Conservation (phyloP, 2,113 vertebrate genomes). For the Calyptommatus sinebrachiatus region DNA sequence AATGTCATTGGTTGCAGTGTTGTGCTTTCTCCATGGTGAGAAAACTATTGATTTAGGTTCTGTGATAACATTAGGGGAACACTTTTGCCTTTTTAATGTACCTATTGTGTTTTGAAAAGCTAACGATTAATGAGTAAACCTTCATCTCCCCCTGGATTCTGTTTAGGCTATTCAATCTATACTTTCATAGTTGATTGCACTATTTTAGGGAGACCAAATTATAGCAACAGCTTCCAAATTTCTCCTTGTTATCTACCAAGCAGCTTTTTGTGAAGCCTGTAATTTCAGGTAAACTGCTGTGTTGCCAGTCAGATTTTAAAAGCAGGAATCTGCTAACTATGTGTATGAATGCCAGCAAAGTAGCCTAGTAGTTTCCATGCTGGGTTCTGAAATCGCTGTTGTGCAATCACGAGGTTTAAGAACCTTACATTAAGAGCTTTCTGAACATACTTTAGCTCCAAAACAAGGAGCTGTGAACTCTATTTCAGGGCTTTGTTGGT, state of each 20-base stretch:
- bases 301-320: slow-evolving; percentile 14
- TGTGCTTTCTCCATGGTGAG: neutral
- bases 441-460: neutral
- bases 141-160: neutral
- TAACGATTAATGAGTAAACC: neutral
- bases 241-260: slow-evolving; percentile 17
- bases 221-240: slow-evolving; percentile 10
- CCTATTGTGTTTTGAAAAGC: neutral
- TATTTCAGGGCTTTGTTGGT: no score
- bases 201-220: slow-evolving; percentile 16
- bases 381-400: neutral
- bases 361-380: neutral
- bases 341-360: neutral
- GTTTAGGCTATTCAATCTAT: neutral
- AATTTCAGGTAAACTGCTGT: slow-evolving; percentile 21
- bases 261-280: slow-evolving; percentile 9
- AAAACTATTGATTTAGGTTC: neutral
- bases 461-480: neutral
- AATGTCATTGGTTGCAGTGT: neutral
- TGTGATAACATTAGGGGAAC: neutral
- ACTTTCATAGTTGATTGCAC: neutral
- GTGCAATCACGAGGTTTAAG: neutral
- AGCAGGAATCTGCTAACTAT: neutral
- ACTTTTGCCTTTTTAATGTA: neutral
- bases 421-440: neutral